These are phyloP conservation scores for Pocillopora damicornis DNA, from an alignment of 64 coral and sea anemone species.

Conservation along the genomic window DNA sequence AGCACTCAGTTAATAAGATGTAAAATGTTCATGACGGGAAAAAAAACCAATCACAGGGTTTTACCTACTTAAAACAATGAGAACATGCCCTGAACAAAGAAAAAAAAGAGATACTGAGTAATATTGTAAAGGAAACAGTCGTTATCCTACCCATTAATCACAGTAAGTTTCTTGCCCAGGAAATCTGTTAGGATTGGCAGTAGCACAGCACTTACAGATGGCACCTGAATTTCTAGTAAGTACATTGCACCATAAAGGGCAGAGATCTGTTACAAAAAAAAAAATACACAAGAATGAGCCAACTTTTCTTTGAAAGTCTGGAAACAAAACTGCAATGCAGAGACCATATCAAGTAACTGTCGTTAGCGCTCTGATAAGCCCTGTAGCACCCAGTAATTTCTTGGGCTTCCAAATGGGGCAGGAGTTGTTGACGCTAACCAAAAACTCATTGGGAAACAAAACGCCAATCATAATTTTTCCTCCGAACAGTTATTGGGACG, in stretches of 20 bases:
- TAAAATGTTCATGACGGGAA: no score
- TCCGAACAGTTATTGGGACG: no score
- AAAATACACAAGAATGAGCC: background rate
- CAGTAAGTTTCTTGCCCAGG: constrained; percentile 54
- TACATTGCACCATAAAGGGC: constrained; percentile 88
- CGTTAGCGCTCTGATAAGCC: no score
- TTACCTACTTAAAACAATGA: background rate
- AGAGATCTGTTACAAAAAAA: constrained; percentile 59
- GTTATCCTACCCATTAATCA: constrained; percentile 54
- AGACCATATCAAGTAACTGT: no score
- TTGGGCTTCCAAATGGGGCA: no score
- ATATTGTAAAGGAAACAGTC: background rate
- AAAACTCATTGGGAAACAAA: no score
- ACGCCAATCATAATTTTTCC: no score
- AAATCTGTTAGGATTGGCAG: constrained; percentile 80
- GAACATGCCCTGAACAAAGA: background rate
- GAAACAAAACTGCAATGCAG: background rate
- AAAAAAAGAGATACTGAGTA: background rate
- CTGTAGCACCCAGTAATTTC: no score
- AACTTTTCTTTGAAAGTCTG: background rate
- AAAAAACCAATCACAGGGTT: no score
- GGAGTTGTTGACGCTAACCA: no score
- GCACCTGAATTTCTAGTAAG: constrained; percentile 75
- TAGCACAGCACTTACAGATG: constrained; percentile 59
- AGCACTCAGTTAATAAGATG: no score